These are phyloP conservation scores for Choreutis nemorana DNA, from an alignment of 2,888 invertebrate genomes.

Conservation along the genomic window DNA sequence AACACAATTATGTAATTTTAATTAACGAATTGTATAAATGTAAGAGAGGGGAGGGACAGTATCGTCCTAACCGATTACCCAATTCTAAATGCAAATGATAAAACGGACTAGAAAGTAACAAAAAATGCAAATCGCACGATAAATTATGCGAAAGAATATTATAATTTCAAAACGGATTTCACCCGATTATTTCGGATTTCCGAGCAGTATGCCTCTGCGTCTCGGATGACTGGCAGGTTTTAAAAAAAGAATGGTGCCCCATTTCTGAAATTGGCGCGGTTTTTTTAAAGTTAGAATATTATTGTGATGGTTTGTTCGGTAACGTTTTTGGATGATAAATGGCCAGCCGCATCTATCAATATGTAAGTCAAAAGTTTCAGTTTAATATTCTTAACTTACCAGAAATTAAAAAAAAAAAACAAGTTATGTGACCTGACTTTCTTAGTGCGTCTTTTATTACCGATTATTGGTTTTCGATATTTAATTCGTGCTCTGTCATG, in stretches of 20 bases:
- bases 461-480: too few relatives aligned
- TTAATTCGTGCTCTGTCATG: too few relatives aligned
- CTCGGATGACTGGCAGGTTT: too few relatives aligned
- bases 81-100: slow-evolving; percentile 5
- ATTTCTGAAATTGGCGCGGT: not conserved
- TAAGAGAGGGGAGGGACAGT: too few relatives aligned
- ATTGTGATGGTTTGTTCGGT: slow-evolving; percentile 1
- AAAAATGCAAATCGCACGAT: slow-evolving; percentile 4
- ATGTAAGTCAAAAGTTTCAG: too few relatives aligned
- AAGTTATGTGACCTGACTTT: too few relatives aligned
- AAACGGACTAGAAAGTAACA: slow-evolving; percentile 6
- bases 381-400: too few relatives aligned
- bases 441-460: too few relatives aligned
- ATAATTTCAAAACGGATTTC: slow-evolving; percentile 9
- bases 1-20: too few relatives aligned
- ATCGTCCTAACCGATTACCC: too few relatives aligned
- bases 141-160: slow-evolving; percentile 7
- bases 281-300: slow-evolving; percentile 1
- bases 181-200: slow-evolving; percentile 5
- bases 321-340: slow-evolving; percentile 3
- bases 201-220: slow-evolving; percentile 3
- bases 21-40: too few relatives aligned
- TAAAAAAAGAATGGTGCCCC: not conserved
- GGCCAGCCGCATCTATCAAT: not conserved
- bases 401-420: too few relatives aligned